phyloP scores from a whole-genome alignment of 2,888 invertebrate species.

The Hydropsyche betteni region DNA sequence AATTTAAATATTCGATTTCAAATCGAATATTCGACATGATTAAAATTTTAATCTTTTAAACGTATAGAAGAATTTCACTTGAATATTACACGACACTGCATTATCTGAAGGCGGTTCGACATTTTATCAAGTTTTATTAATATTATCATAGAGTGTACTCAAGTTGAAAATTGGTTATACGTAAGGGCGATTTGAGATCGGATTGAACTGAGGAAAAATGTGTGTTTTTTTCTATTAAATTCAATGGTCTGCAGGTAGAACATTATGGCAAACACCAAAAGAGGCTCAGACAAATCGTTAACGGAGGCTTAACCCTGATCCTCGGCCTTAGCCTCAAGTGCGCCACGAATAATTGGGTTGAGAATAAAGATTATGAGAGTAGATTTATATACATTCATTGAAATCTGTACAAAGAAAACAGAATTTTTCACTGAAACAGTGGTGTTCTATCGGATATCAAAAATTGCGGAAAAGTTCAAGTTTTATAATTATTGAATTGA shows the following conservation, averaged over 20 bases:
- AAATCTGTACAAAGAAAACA: conserved; percentile 23
- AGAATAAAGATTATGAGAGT: conserved; percentile 50
- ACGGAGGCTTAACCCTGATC: conserved; percentile 51
- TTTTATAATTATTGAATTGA: too few relatives aligned
- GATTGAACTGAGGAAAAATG: conserved; percentile 22
- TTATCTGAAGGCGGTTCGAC: not conserved
- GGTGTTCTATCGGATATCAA: too few relatives aligned
- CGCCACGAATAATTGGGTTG: conserved; percentile 51
- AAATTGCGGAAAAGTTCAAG: too few relatives aligned
- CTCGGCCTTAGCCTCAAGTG: conserved; percentile 49
- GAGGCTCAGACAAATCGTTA: conserved; percentile 52
- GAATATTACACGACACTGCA: not conserved
- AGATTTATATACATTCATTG: conserved; percentile 42
- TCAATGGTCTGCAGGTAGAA: conserved; percentile 40
- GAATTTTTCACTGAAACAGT: not conserved
- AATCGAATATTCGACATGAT: not conserved
- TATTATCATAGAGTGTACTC: conserved; percentile 22
- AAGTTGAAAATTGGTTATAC: conserved; percentile 24
- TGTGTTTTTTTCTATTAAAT: conserved; percentile 34
- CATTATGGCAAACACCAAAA: conserved; percentile 44
- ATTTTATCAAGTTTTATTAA: conserved; percentile 22
- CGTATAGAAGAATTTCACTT: not conserved
- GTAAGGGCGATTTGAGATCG: conserved; percentile 28
- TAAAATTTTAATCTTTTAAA: not conserved
- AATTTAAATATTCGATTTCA: not conserved